These are phyloP conservation scores for Lasius platythorax DNA, from an alignment of 2,888 invertebrate genomes.

Conservation along the genomic window DNA sequence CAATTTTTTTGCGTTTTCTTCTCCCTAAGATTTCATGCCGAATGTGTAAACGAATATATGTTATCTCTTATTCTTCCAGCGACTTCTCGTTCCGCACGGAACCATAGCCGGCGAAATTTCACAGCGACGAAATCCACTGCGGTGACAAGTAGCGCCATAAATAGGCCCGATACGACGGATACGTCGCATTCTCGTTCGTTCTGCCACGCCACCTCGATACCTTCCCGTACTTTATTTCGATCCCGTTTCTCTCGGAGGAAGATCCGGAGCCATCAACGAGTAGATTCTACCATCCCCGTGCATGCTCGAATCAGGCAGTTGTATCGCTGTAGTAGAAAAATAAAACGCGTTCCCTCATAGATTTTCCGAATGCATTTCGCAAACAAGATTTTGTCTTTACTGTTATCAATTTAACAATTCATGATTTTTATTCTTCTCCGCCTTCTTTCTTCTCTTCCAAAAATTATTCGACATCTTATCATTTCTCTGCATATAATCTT, in stretches of 20 bases:
- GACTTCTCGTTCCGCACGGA: conserved; percentile 63
- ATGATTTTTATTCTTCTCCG: not conserved
- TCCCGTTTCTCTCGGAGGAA: conserved; percentile 66
- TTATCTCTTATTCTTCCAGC: conserved; percentile 33
- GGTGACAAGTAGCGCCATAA: conserved; percentile 81
- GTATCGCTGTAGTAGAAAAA: conserved; percentile 39
- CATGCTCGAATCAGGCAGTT: conserved; percentile 44
- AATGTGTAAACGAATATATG: not conserved
- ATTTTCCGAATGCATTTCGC: not conserved
- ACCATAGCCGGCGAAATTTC: conserved; percentile 75
- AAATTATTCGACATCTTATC: not conserved
- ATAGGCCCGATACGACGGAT: conserved; percentile 79
- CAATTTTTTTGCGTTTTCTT: conserved; percentile 11
- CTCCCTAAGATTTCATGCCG: conserved; percentile 22
- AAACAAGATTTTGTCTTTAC: not conserved
- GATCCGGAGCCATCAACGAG: conserved; percentile 69
- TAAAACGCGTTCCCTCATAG: conserved; percentile 24
- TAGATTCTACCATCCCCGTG: conserved; percentile 56
- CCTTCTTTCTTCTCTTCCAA: not conserved
- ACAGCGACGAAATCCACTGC: conserved; percentile 68
- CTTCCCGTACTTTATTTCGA: conserved; percentile 69
- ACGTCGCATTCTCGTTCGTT: conserved; percentile 74
- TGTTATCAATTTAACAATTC: not conserved
- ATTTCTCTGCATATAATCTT: not conserved
- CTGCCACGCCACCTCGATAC: conserved; percentile 67